A percentile compares a stretch with the other conserved stretches of the same genome.
phyloP scores from a whole-genome alignment of 2,888 invertebrate species.

The Papilio protenor region DNA sequence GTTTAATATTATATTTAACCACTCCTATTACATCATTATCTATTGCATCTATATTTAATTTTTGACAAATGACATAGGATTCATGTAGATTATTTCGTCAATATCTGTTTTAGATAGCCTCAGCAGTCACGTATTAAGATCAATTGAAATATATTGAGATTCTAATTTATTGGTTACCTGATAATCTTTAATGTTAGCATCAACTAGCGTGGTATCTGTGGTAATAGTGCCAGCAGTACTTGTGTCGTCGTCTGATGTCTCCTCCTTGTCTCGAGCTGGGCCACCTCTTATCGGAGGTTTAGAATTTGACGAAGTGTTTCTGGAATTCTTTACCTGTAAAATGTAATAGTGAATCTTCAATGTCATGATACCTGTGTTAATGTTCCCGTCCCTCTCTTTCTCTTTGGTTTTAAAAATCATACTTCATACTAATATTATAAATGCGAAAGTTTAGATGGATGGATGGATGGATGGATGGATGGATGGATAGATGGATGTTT shows the following conservation, averaged over 20 bases:
- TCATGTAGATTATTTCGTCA: too few species aligned
- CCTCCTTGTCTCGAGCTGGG: constrained; percentile 73
- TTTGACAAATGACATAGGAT: too few species aligned
- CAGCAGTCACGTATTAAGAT: background rate
- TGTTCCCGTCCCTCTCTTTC: background rate
- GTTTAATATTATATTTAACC: background rate
- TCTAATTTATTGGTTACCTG: constrained; percentile 64
- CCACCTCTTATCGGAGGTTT: constrained; percentile 79
- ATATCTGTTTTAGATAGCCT: too few species aligned
- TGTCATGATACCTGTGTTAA: background rate
- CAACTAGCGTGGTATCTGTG: constrained; percentile 85
- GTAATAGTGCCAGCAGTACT: constrained; percentile 86
- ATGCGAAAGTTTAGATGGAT: too few species aligned
- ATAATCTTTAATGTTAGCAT: constrained; percentile 83
- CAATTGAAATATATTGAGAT: background rate
- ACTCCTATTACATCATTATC: too few species aligned
- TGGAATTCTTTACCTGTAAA: constrained; percentile 73
- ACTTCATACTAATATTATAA: too few species aligned
- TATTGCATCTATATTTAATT: too few species aligned
- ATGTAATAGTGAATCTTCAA: background rate
- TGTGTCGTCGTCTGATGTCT: constrained; percentile 80
- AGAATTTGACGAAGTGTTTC: constrained; percentile 58
- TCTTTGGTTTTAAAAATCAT: background rate
- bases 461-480: too few species aligned
- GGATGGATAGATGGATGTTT: too few species aligned